Percentiles rank a stretch among this genome's conserved stretches.
These are phyloP conservation scores for Bombus sibiricus DNA, from an alignment of 1,140 invertebrate genomes.

Conservation along the genomic window DNA sequence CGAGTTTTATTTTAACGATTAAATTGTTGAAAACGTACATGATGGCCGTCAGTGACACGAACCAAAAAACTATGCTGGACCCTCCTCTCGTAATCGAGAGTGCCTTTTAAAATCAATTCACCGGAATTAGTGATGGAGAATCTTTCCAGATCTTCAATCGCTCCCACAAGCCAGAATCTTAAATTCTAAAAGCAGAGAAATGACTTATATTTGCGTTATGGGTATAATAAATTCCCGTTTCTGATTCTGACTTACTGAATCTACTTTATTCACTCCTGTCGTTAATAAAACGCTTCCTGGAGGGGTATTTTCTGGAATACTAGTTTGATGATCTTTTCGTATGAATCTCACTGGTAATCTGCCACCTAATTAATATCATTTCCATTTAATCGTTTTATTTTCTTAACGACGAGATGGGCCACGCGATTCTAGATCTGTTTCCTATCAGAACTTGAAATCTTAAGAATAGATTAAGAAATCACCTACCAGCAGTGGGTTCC, in stretches of 20 bases:
- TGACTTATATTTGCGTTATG: background rate
- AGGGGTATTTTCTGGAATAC: constrained; percentile 89
- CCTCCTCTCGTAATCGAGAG: constrained; percentile 91
- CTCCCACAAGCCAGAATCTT: constrained; percentile 86
- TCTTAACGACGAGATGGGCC: background rate
- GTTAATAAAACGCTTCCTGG: constrained; percentile 88
- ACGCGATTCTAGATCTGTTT: background rate
- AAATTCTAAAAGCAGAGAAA: constrained; percentile 79
- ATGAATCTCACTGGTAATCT: constrained; percentile 85
- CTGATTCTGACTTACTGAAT: constrained; percentile 78
- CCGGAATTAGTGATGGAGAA: constrained; percentile 91
- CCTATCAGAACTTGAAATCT: background rate
- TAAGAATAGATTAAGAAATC: background rate
- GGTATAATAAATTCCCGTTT: background rate
- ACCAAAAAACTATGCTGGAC: constrained; percentile 90
- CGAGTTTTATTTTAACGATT: background rate
- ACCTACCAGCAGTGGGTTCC: constrained; percentile 76
- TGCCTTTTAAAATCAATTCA: constrained; percentile 89
- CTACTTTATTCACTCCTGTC: constrained; percentile 79
- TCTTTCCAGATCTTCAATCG: constrained; percentile 85
- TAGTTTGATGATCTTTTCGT: constrained; percentile 88
- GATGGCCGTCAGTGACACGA: constrained; percentile 91
- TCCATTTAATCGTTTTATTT: constrained; percentile 12
- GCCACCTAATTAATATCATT: constrained; percentile 72
- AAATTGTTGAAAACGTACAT: constrained; percentile 82